Evolutionary conservation across 2,888 invertebrate genomes (phyloP).

Genomic region (Theodoxus fluviatilis): DNA sequence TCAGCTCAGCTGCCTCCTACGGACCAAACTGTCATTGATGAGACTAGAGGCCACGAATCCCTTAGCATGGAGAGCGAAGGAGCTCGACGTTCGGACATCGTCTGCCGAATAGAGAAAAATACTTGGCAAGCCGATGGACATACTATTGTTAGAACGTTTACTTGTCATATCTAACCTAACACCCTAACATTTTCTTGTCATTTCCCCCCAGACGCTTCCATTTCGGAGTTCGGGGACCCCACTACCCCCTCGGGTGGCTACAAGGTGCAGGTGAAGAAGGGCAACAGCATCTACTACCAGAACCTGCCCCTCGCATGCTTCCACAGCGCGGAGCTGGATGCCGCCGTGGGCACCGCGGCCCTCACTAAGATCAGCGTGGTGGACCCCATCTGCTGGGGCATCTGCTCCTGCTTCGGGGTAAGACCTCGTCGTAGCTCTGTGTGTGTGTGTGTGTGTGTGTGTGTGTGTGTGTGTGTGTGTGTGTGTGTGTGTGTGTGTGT

Average conservation of each 20-base stretch:
- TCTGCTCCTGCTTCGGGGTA: constrained; percentile 52
- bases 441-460: background rate
- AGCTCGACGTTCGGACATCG: background rate
- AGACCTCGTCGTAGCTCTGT: constrained; percentile 14
- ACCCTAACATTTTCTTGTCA: too few relatives aligned
- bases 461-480: background rate
- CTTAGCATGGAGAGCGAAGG: background rate
- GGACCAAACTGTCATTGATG: background rate
- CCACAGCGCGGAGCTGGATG: constrained; percentile 51
- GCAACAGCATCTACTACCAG: constrained; percentile 51
- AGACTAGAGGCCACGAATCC: too few relatives aligned
- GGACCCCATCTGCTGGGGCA: constrained; percentile 44
- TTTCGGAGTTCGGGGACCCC: constrained; percentile 40
- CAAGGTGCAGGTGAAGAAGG: constrained; percentile 50
- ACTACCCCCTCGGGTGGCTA: constrained; percentile 40
- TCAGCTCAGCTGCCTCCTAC: background rate
- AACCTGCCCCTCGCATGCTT: constrained; percentile 54
- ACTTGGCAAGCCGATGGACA: too few relatives aligned
- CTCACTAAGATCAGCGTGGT: constrained; percentile 47
- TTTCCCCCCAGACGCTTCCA: constrained; percentile 40
- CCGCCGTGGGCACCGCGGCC: constrained; percentile 45
- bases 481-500: background rate
- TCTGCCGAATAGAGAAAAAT: too few relatives aligned
- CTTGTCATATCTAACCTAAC: too few relatives aligned
- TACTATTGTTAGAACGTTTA: too few relatives aligned